A percentile compares a stretch with the other conserved stretches of the same genome.
phyloP scores from a whole-genome alignment of 1,140 invertebrate species.

The Aradophagus sp. region DNA sequence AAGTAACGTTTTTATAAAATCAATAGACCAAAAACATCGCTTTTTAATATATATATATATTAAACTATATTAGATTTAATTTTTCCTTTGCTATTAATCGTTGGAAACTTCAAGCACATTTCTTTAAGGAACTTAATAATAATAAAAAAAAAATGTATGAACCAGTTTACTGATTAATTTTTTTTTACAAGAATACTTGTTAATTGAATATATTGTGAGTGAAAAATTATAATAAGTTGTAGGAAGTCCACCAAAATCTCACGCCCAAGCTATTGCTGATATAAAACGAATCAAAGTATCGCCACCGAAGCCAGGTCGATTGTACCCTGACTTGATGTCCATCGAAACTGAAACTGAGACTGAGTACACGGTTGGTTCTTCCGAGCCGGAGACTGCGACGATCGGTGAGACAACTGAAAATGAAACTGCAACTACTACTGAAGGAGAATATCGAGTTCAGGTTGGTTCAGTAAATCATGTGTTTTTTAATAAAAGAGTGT shows the following conservation, averaged over 20 bases:
- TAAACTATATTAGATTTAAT: no score
- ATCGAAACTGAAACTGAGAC: slow-evolving; percentile 29
- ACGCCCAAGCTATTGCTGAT: slow-evolving; percentile 67
- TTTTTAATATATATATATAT: no score
- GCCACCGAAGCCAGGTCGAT: slow-evolving; percentile 77
- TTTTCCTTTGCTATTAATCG: no score
- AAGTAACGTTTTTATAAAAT: no score
- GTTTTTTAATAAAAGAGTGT: slow-evolving; percentile 13
- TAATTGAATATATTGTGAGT: no score
- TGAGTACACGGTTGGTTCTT: slow-evolving; percentile 64
- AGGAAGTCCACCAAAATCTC: slow-evolving; percentile 58
- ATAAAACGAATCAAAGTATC: slow-evolving; percentile 82
- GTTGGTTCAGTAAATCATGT: slow-evolving; percentile 46
- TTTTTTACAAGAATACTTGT: no score
- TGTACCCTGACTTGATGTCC: slow-evolving; percentile 31
- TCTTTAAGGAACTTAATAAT: no score
- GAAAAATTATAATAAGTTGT: slow-evolving; percentile 51
- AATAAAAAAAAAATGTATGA: no score
- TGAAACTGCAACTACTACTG: slow-evolving; percentile 62
- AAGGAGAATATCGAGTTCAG: slow-evolving; percentile 65
- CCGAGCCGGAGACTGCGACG: slow-evolving; percentile 70
- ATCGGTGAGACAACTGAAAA: slow-evolving; percentile 66
- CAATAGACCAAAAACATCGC: no score
- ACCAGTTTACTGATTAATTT: no score
- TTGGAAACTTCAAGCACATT: no score